phyloP scores from a whole-genome alignment of 2,113 vertebrate genomes.

The Manacus vitellinus region DNA sequence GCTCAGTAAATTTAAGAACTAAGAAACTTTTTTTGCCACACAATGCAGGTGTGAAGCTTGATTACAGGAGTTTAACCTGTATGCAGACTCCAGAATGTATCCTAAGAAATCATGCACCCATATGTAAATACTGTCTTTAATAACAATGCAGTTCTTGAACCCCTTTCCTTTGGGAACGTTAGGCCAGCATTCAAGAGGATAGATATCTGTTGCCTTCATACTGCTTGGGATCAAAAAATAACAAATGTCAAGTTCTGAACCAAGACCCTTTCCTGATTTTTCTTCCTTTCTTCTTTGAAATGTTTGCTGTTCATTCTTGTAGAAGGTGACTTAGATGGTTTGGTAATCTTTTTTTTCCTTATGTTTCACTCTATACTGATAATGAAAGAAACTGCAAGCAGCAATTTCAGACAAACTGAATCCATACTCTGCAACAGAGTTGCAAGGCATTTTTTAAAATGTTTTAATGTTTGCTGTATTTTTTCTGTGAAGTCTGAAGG shows the following conservation, averaged over 20 bases:
- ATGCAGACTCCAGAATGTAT: not conserved
- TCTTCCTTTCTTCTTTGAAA: not conserved
- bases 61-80: not conserved
- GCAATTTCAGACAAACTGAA: not conserved
- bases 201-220: not conserved
- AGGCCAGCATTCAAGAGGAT: not conserved
- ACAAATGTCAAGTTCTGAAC: not conserved
- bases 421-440: not conserved
- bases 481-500: not conserved
- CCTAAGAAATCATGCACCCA: not conserved
- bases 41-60: not conserved
- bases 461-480: not conserved
- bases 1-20: not conserved
- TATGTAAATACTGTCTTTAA: not conserved
- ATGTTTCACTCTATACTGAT: not conserved
- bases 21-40: not conserved
- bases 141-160: not conserved
- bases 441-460: not conserved
- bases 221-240: not conserved
- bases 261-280: not conserved
- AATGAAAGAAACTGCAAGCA: not conserved
- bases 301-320: not conserved
- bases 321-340: not conserved
- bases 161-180: not conserved
- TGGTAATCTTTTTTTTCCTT: not conserved